Conservation (phyloP, 2,797 vertebrate genomes). For the Sardinella longiceps region DNA sequence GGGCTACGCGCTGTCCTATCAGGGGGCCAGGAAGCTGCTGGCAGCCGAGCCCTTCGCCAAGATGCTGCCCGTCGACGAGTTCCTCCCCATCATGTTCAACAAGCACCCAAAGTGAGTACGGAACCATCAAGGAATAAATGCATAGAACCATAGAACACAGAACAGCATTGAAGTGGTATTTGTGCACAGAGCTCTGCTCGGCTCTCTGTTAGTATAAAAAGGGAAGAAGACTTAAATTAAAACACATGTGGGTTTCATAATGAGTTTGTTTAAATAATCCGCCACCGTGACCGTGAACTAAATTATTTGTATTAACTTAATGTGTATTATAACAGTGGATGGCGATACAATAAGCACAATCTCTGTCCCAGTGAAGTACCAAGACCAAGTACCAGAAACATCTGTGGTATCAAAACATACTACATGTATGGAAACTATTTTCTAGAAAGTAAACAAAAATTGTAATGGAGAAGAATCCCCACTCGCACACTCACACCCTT, state of each 20-base stretch:
- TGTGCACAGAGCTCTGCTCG: neutral
- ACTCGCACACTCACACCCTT: no score
- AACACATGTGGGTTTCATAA: neutral
- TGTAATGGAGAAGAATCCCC: neutral
- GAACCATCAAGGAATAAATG: neutral
- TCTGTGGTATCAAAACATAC: neutral
- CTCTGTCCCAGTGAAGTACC: neutral
- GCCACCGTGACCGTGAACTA: neutral
- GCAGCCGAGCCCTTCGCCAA: conserved; percentile 66
- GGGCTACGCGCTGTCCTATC: conserved; percentile 74
- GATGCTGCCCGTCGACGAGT: conserved; percentile 83
- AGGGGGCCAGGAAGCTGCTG: conserved; percentile 76
- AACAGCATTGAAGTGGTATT: neutral
- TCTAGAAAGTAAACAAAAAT: neutral
- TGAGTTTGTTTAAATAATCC: neutral
- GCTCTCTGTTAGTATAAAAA: neutral
- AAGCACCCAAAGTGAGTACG: conserved; percentile 80
- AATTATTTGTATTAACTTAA: neutral
- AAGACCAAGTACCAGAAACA: neutral
- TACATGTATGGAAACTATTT: neutral
- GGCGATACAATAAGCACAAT: neutral
- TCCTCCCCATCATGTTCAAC: conserved; percentile 81
- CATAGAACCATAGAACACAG: neutral
- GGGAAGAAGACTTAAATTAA: neutral
- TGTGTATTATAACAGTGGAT: neutral